phyloP scores from a whole-genome alignment of 2,113 vertebrate genomes.

The Calyptomena viridis region DNA sequence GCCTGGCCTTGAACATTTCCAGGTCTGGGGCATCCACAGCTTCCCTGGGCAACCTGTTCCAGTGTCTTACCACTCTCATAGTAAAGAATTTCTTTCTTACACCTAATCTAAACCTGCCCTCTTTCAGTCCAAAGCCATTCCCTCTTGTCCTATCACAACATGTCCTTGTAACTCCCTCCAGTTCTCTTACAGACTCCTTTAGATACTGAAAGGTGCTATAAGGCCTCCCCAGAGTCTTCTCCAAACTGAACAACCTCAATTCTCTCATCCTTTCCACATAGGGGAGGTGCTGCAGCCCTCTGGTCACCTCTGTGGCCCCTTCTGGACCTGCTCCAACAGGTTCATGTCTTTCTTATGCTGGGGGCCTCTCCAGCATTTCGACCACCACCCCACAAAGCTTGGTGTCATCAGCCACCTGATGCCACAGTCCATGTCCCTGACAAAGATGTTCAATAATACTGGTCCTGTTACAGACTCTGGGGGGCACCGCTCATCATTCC shows the following conservation, averaged over 20 bases:
- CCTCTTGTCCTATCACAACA: background rate
- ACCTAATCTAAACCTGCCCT: background rate
- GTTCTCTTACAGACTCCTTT: background rate
- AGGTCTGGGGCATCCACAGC: background rate
- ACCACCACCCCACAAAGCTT: background rate
- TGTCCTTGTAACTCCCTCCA: background rate
- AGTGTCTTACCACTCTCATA: background rate
- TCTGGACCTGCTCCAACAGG: background rate
- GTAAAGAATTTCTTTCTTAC: background rate
- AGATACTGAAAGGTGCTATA: background rate
- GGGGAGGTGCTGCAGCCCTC: background rate
- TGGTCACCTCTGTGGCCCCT: background rate
- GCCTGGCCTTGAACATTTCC: background rate
- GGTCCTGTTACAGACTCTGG: background rate
- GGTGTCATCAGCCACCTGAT: background rate
- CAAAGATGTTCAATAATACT: rapidly evolving
- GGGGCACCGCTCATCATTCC: background rate
- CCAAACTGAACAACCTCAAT: background rate
- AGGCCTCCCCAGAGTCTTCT: background rate
- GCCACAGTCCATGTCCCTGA: background rate
- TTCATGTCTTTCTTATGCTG: background rate
- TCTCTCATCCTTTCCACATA: background rate
- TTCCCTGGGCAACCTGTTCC: background rate
- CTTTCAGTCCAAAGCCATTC: background rate
- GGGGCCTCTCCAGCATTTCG: rapidly evolving